Base-by-base conservation (phyloP, 2,113 vertebrate genomes). In the Mormyrus lacerda region DNA sequence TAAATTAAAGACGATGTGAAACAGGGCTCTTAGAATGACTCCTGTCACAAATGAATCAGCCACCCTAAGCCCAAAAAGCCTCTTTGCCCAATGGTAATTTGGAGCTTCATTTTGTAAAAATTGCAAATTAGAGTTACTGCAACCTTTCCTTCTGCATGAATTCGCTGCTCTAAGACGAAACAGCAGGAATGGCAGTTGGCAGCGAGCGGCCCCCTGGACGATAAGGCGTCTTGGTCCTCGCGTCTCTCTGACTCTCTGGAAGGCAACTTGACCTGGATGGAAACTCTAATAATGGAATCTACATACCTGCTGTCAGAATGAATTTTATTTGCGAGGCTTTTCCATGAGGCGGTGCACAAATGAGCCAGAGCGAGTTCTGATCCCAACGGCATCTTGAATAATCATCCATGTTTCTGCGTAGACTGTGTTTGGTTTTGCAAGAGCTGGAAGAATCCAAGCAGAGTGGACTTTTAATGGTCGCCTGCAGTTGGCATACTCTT, bases 31-130 rank as follows among this genome's bases (percentile, higher is more conserved):
- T 90, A 90, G 88, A 91, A 87, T 89, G 90, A 87, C 79, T 89
- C 48, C 90, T 91, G 90, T 91, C 92, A 89, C 90, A 90, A 89
- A 91, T 91, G 91, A 93, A 92, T 93, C 92, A 90, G 88, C 84
- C 31, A 88, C 79, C 89, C 83, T 44, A 91, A 65, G 53, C 84
- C 87, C 79, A 35, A 21, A 85, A 31, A 45, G 17, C 24, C 21
- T 19, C 87, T 45, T 69, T 65, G 88, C 73, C 89, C 84, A 51
- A 84, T 47, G 88, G 90, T 88, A 79, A 89, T 88, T 79, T 82
- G 82, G 88, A 89, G 47, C 83, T 69, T 89, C 88, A 58, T 79
- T 85, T 48, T 89, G 87, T 91, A 91, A 89, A 90, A 90, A 88
- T 87, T 76, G 89, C 47, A 73, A 89, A 85, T 91, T 88, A 83